These are phyloP conservation scores for Drosophila nr. perissopoda DNA, from an alignment of 2,888 invertebrate genomes.

Conservation along the genomic window DNA sequence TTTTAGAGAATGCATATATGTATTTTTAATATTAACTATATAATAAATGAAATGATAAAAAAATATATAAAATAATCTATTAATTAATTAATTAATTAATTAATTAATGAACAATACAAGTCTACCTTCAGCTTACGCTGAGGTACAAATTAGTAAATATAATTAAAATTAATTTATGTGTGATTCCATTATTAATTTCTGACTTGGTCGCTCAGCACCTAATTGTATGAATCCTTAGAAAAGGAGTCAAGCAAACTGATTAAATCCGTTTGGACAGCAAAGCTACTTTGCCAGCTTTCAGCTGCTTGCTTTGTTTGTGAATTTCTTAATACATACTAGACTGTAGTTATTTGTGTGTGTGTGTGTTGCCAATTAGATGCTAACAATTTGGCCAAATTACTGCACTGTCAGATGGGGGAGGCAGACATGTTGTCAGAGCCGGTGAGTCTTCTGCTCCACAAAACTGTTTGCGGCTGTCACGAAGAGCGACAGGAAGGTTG, in stretches of 20 bases:
- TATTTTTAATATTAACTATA: neutral
- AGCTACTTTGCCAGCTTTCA: neutral
- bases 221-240: neutral
- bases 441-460: neutral
- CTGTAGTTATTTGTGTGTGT: neutral
- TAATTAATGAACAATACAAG: neutral
- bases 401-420: constrained; percentile 24
- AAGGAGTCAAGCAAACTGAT: neutral
- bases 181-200: neutral
- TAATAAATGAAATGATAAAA: neutral
- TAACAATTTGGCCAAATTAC: constrained; percentile 59
- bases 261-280: neutral
- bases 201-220: neutral
- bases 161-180: neutral
- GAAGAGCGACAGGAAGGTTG: neutral
- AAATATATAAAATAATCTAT: neutral
- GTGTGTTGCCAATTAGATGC: constrained; percentile 44
- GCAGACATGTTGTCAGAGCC: constrained; percentile 16
- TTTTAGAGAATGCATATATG: neutral
- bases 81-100: neutral
- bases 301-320: constrained; percentile 9
- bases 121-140: neutral
- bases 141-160: neutral
- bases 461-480: constrained; percentile 37
- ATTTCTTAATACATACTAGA: neutral